These are phyloP conservation scores for Perizoma affinitatum DNA, from an alignment of 2,888 invertebrate species.

Conservation along the genomic window DNA sequence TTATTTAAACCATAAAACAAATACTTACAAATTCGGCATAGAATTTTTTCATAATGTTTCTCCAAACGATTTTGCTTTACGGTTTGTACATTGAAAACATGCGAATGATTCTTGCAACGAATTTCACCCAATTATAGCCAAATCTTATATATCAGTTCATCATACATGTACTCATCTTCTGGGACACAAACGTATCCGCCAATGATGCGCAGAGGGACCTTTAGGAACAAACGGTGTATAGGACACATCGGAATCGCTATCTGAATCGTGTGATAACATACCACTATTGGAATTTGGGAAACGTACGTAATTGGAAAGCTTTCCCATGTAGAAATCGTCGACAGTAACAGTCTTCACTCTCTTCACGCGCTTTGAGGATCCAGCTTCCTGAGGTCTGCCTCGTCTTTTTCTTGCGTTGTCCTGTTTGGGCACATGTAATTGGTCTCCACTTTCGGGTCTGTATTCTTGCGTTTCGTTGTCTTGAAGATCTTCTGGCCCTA, in stretches of 20 bases:
- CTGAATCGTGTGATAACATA: not conserved
- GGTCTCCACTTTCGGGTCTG: conserved; percentile 17
- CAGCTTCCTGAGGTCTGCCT: conserved; percentile 11
- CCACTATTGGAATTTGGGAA: not conserved
- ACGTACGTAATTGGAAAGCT: conserved; percentile 15
- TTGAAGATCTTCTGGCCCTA: conserved; percentile 6
- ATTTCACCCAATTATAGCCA: no score
- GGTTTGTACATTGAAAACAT: no score
- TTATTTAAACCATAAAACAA: conserved; percentile 4
- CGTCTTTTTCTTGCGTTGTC: conserved; percentile 18
- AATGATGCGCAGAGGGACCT: not conserved
- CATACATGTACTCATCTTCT: not conserved
- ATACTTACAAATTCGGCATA: not conserved
- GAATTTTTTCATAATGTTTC: no score
- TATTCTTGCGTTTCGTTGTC: conserved; percentile 1
- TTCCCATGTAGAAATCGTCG: conserved; percentile 20
- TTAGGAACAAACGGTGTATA: not conserved
- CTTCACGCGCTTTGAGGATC: conserved; percentile 20
- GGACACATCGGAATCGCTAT: conserved; percentile 1
- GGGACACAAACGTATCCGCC: not conserved
- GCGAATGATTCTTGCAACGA: no score
- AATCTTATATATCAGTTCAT: not conserved
- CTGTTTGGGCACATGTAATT: not conserved
- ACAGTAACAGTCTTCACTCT: not conserved
- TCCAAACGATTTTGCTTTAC: no score